These are phyloP conservation scores for Dinoponera quadriceps DNA, from an alignment of 1,140 invertebrate genomes.

Conservation along the genomic window DNA sequence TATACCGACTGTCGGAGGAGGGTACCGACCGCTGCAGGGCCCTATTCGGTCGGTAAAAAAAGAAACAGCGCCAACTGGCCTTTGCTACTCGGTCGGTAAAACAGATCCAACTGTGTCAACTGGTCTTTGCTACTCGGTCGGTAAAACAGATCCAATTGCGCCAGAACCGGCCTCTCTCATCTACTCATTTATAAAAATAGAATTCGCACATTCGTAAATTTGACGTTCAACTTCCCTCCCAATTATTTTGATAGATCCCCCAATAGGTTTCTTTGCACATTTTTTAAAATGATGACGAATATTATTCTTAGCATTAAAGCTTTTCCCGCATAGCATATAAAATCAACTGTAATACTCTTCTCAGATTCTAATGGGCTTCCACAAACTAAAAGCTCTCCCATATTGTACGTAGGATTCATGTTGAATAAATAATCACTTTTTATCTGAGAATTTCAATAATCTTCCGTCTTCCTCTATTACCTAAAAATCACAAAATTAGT, in stretches of 20 bases:
- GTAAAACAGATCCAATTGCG: too few relatives aligned
- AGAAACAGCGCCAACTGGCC: too few relatives aligned
- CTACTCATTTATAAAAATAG: conserved; percentile 15
- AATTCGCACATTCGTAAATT: conserved; percentile 6
- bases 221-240: conserved; percentile 9
- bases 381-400: conserved; percentile 7
- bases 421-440: neutral
- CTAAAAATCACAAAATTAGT: neutral
- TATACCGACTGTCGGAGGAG: too few relatives aligned
- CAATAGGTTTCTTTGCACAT: neutral
- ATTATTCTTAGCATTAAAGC: neutral
- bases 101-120: too few relatives aligned
- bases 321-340: conserved; percentile 2
- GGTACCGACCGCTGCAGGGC: too few relatives aligned
- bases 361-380: conserved; percentile 4
- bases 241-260: conserved; percentile 2
- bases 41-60: too few relatives aligned
- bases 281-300: conserved; percentile 26
- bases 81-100: too few relatives aligned
- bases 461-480: neutral
- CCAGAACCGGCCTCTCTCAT: too few relatives aligned
- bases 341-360: neutral
- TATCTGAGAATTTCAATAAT: neutral
- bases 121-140: too few relatives aligned
- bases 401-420: neutral